These are phyloP conservation scores for Microplitis deprimator DNA, from an alignment of 2,888 invertebrate genomes.

Conservation along the genomic window DNA sequence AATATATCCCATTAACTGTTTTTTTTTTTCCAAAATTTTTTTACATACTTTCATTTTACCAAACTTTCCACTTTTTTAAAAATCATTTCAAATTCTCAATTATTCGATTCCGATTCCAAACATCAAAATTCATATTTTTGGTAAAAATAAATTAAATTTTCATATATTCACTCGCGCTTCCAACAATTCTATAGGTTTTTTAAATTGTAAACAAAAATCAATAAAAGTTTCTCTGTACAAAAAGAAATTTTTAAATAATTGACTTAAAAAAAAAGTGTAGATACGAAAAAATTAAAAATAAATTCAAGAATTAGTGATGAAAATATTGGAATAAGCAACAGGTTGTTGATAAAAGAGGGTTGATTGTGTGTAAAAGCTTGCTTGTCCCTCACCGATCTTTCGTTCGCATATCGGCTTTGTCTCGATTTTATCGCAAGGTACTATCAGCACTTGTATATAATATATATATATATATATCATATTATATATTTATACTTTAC, in stretches of 20 bases:
- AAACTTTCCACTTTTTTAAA: too few relatives aligned
- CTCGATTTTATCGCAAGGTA: constrained; percentile 35
- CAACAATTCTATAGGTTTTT: too few relatives aligned
- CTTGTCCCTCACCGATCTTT: constrained; percentile 33
- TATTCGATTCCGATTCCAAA: too few relatives aligned
- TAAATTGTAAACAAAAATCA: background rate
- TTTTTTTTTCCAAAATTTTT: too few relatives aligned
- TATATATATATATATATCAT: background rate
- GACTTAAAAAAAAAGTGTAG: background rate
- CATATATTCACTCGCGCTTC: too few relatives aligned
- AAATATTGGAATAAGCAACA: constrained; percentile 48
- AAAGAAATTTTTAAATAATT: background rate
- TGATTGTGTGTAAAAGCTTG: constrained; percentile 27
- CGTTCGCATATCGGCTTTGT: constrained; percentile 21
- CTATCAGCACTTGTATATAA: constrained; percentile 36
- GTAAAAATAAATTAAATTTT: too few relatives aligned
- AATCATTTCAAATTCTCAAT: too few relatives aligned
- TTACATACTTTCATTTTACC: too few relatives aligned
- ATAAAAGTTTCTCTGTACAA: background rate
- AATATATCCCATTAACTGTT: too few relatives aligned
- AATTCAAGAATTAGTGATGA: constrained; percentile 39
- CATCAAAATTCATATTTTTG: too few relatives aligned
- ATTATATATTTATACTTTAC: background rate
- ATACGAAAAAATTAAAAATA: constrained; percentile 14
- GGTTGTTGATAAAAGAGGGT: constrained; percentile 39